Conservation (phyloP, 2,797 vertebrate genomes). For the Peromyscus aztecus region DNA sequence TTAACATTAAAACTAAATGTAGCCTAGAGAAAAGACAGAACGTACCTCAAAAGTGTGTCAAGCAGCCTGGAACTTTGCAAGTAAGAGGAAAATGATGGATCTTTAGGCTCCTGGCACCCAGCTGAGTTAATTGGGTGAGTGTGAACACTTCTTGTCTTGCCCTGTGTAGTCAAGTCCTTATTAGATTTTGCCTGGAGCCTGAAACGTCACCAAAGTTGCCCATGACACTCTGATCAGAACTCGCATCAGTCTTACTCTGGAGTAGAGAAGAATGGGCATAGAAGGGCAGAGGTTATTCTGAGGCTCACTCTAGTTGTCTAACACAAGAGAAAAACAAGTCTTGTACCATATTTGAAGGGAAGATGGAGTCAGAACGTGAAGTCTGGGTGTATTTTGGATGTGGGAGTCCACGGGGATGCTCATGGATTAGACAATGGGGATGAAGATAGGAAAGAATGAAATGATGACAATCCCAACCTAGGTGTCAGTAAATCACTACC, state of each 20-base stretch:
- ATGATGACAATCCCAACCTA: not conserved
- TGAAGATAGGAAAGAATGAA: not conserved
- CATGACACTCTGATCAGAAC: not conserved
- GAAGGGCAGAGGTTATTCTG: not conserved
- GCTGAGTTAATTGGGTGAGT: not conserved
- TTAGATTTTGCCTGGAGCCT: not conserved
- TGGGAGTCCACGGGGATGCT: not conserved
- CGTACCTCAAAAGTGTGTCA: not conserved
- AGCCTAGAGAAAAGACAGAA: not conserved
- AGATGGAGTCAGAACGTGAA: not conserved
- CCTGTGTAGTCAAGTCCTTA: not conserved
- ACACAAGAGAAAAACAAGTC: not conserved
- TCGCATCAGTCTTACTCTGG: not conserved
- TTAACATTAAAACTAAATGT: slow-evolving; percentile 45
- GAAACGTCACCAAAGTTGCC: not conserved
- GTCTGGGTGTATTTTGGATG: not conserved
- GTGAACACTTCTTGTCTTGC: not conserved
- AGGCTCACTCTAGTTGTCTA: not conserved
- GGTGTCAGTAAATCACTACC: not conserved
- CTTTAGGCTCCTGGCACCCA: no score
- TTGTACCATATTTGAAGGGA: not conserved
- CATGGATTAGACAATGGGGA: not conserved
- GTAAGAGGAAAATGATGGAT: not conserved
- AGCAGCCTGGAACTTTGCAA: not conserved
- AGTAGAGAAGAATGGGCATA: not conserved